Evolutionary conservation across 2,797 vertebrate genomes (phyloP).

Genomic region (Artibeus jamaicensis): DNA sequence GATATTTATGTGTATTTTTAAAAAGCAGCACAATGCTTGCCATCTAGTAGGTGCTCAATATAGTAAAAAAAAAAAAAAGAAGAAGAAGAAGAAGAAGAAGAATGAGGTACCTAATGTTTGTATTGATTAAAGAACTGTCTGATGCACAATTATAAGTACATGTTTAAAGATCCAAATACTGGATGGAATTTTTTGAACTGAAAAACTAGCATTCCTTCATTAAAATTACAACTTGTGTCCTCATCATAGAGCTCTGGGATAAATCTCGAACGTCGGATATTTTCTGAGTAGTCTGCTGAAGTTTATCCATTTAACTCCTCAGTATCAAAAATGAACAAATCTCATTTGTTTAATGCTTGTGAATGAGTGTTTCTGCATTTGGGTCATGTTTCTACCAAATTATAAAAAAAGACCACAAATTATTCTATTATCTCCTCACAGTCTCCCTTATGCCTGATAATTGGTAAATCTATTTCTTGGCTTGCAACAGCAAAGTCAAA

Average conservation of each 20-base stretch:
- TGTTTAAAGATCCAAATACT: background rate
- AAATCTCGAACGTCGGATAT: background rate
- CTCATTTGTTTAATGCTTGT: background rate
- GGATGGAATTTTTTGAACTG: background rate
- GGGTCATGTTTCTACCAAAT: background rate
- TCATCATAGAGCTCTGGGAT: background rate
- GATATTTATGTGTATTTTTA: background rate
- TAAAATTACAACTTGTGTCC: background rate
- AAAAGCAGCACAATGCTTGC: background rate
- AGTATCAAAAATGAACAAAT: conserved; percentile 19
- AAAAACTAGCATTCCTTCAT: background rate
- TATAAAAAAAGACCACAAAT: conserved; percentile 20
- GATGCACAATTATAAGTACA: background rate
- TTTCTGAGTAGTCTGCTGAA: conserved; percentile 21
- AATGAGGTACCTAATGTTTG: background rate
- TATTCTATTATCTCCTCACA: background rate
- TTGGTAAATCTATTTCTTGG: conserved; percentile 28
- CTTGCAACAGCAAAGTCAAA: conserved; percentile 3
- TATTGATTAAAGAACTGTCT: background rate
- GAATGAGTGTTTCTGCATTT: background rate
- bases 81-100: background rate
- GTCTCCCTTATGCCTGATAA: background rate
- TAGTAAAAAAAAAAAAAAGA: background rate
- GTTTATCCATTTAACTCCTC: background rate
- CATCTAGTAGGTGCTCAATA: background rate